A percentile compares a stretch with the other conserved stretches of the same genome.
phyloP scores from a whole-genome alignment of 2,888 invertebrate genomes.

The Nemurella pictetii region DNA sequence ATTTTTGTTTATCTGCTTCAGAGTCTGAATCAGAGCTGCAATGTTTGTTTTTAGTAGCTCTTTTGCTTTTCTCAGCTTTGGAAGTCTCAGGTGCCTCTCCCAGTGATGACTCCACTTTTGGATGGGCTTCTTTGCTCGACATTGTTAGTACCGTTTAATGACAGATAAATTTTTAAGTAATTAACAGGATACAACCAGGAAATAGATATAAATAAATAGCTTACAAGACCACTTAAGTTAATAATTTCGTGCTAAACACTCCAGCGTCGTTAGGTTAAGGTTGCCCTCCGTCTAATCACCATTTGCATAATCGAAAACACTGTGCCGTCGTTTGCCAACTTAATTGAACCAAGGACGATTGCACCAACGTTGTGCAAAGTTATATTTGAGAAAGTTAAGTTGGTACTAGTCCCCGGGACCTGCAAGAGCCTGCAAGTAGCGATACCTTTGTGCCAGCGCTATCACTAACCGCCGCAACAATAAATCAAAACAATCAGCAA shows the following conservation, averaged over 20 bases:
- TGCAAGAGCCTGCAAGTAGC: neutral
- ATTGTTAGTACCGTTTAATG: neutral
- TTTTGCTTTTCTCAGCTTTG: neutral
- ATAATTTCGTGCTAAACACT: too few species aligned
- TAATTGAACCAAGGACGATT: too few species aligned
- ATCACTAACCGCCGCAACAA: neutral
- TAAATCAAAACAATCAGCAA: neutral
- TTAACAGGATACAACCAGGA: neutral
- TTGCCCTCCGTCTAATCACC: neutral
- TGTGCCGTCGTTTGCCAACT: neutral
- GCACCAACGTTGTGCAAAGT: too few species aligned
- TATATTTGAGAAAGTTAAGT: neutral
- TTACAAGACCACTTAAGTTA: too few species aligned
- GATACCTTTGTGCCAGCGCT: neutral
- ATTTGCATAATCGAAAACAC: neutral
- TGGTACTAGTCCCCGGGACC: neutral
- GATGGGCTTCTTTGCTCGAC: neutral
- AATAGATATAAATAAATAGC: neutral
- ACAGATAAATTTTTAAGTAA: neutral
- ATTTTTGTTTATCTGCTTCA: neutral
- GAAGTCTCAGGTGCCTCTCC: too few species aligned
- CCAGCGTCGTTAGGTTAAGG: neutral
- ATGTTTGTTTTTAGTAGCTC: neutral
- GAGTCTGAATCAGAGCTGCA: neutral
- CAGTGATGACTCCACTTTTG: neutral